Evolutionary conservation across 2,797 vertebrate genomes (phyloP).

Genomic region (Neosilurus hyrtlii): DNA sequence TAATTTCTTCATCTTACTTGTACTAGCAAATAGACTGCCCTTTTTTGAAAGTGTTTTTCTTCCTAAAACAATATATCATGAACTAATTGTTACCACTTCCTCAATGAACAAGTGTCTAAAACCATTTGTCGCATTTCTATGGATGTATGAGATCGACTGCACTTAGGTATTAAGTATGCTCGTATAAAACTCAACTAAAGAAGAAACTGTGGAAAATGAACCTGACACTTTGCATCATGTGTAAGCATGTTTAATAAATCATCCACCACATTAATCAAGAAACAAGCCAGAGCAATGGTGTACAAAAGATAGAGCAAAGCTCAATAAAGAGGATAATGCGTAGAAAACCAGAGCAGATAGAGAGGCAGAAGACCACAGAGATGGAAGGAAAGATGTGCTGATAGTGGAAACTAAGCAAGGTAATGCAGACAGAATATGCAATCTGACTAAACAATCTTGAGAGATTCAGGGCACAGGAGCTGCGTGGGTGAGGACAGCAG

Average conservation of each 20-base stretch:
- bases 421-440: conserved; percentile 64
- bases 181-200: neutral
- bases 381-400: conserved; percentile 59
- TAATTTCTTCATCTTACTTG: conserved; percentile 26
- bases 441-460: conserved; percentile 52
- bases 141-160: neutral
- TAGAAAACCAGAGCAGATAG: conserved; percentile 49
- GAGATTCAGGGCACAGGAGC: conserved; percentile 49
- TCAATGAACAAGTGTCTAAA: neutral
- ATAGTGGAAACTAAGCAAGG: conserved; percentile 48
- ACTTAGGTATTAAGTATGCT: neutral
- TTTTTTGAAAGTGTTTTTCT: neutral
- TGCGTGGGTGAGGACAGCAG: conserved; percentile 53
- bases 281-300: conserved; percentile 9
- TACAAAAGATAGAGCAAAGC: conserved; percentile 32
- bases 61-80: neutral
- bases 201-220: neutral
- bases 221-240: neutral
- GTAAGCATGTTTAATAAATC: conserved; percentile 12
- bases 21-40: neutral
- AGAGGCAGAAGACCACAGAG: conserved; percentile 37
- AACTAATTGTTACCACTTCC: neutral
- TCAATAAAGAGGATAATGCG: conserved; percentile 62
- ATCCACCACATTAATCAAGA: neutral
- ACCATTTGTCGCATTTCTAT: neutral